Base-by-base conservation (phyloP, 2,797 vertebrate genomes). In the Enteromius fasciolatus region DNA sequence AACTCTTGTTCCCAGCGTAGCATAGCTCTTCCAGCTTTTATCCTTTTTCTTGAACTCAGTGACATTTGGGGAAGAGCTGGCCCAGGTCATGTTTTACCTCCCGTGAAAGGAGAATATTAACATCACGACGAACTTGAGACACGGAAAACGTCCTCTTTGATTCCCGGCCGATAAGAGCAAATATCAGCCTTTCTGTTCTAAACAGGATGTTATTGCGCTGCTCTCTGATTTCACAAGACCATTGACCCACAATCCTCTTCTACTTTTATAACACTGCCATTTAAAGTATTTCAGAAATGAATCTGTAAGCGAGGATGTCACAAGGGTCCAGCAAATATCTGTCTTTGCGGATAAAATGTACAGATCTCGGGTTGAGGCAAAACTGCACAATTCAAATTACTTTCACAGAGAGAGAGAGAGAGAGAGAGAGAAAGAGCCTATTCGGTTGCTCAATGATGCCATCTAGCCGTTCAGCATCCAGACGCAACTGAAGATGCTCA, bases 371-470 rank as follows among this genome's bases (percentile, higher is more conserved):
- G 64, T 18, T 69, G 79, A 67, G 41, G 54, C 61, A 74, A 46
- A 25, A 33, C 48, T 3, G 18, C 33, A 81, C 64, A 69, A 64
- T 78, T 78, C 23, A 82, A 80, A 77, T 80, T 25, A 77, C 74
- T 81, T 84, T 76, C 48, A 80, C 28, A 84, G 10, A 67, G 28
- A 59, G 44, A 59, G 20, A 75, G 52, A 76, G n/a, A 69, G 68
- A 68, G 41, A 83, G 72, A 75, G 50, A 77, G 41, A 59, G 67
- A 74, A 5, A 74, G 54, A 67, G 23, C 20, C 31, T 28, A 54
- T 46, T 68, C 74, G 88, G 78, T 90, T 93, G 92, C 94, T 94
- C 94, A 94, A 94, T 90, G 93, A 89, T 94, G 94, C 91, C 94
- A 95, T 94, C 95, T 95, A 95, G 93, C 90, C 94, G 46, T 52